phyloP scores from a whole-genome alignment of 2,888 invertebrate genomes.

The Elegia similella region DNA sequence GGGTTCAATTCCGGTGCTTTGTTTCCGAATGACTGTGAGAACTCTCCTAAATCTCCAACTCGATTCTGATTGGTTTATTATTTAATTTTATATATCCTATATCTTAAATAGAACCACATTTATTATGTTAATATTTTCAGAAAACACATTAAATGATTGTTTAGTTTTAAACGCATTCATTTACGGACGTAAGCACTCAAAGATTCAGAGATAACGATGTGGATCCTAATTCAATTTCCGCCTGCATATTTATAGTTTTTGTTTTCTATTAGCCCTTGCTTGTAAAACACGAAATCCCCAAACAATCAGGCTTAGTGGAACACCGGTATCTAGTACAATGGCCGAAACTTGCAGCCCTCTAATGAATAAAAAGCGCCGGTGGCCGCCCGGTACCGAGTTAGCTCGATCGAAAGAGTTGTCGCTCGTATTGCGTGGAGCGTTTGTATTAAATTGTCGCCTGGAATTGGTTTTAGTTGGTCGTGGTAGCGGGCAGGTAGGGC shows the following conservation, averaged over 20 bases:
- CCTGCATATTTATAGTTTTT: conserved; percentile 45
- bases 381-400: conserved; percentile 56
- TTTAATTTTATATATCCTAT: conserved; percentile 47
- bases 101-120: background rate
- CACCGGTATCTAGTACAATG: conserved; percentile 72
- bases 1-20: conserved; percentile 71
- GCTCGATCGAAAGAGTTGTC: conserved; percentile 32
- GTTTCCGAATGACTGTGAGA: conserved; percentile 66
- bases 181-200: conserved; percentile 12
- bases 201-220: conserved; percentile 38
- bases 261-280: conserved; percentile 58
- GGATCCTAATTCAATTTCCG: conserved; percentile 55
- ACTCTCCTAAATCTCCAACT: conserved; percentile 29
- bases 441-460: conserved; percentile 40
- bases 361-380: conserved; percentile 74
- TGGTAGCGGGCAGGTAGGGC: conserved; percentile 78
- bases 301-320: conserved; percentile 71
- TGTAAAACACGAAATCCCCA: conserved; percentile 65
- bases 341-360: conserved; percentile 72
- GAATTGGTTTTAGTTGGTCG: conserved; percentile 47
- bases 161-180: background rate
- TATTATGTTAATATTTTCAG: background rate
- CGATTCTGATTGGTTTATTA: conserved; percentile 65
- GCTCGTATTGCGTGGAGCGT: conserved; percentile 28
- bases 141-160: background rate